Percentiles rank a stretch among this genome's conserved stretches.
These are phyloP conservation scores for Sula dactylatra DNA, from an alignment of 2,113 vertebrate genomes.

Conservation along the genomic window DNA sequence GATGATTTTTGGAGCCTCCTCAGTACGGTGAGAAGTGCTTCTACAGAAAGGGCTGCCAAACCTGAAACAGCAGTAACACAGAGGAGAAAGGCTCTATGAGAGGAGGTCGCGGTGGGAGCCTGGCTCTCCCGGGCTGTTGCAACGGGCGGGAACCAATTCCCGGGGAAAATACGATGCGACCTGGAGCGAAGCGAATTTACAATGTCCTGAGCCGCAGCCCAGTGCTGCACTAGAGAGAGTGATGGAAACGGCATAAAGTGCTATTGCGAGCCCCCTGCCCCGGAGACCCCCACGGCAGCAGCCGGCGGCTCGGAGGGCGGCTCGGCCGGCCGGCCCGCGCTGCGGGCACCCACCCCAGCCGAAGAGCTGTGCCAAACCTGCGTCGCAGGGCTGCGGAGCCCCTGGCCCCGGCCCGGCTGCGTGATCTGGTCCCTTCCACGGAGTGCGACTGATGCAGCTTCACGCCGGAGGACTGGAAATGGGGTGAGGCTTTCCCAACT, in stretches of 20 bases:
- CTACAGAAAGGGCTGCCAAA: background rate
- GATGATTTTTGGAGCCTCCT: background rate
- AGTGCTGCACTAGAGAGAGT: background rate
- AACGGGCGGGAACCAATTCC: accelerated
- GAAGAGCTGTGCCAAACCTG: accelerated
- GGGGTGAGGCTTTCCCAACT: background rate
- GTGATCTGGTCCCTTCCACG: background rate
- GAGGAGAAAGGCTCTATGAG: background rate
- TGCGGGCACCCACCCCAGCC: background rate
- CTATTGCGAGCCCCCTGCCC: background rate
- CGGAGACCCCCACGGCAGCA: too few species aligned
- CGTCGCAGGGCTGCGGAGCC: background rate
- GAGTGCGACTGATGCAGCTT: accelerated
- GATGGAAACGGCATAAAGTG: too few species aligned
- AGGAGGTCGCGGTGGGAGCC: accelerated
- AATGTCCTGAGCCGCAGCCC: background rate
- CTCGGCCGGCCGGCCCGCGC: background rate
- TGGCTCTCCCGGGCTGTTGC: background rate
- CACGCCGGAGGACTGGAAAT: accelerated
- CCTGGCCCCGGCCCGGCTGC: background rate
- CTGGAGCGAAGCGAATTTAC: accelerated
- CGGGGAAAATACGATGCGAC: accelerated
- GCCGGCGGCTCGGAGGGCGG: too few species aligned
- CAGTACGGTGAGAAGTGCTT: background rate
- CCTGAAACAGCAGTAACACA: background rate